Evolutionary conservation across 2,113 vertebrate species (phyloP), one percentile per base, ranked within the genome.

Genomic region (Pogona vitticeps): DNA sequence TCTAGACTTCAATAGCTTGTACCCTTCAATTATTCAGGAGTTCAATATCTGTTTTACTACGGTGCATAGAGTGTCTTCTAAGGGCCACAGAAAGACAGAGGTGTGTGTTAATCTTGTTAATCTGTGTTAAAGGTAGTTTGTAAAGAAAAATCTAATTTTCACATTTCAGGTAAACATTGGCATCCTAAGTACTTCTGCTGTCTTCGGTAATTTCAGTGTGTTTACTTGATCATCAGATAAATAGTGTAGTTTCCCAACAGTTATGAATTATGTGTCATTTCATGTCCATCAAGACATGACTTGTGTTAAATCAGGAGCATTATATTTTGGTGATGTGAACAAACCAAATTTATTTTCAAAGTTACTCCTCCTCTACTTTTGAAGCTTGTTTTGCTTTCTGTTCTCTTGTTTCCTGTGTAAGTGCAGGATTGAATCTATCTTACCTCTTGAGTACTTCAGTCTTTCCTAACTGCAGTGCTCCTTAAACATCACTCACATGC

Each of bases 21-120:
- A 99, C 94, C 99, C 98, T 79, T 99, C 99, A 0, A 99, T 99
- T 96, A 99, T 99, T 93, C 99, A 99, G 87, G 99, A 99, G 96
- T 99, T 99, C 94, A 99, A 99, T 95, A 99, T 99, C 95, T 99
- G 99, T 94, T 99, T 99, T 95, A 99, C 99, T 89, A 99, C 98
- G 1, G 98, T 99, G 42, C 97, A 98, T 77, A 95, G 99, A 80
- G 93, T 97, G 80, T 97, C 97, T 38, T 90, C 96, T 52, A 95
- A 95, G 89, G 56, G 92, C 12, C 92, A 93, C 76, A 94, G 93
- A 52, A 94, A 56, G 76, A 80, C 93, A 88, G 94, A 95, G 93
- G 95, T 95, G 68, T 89, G 93, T 85, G 4, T 65, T 85, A 85
- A 82, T 31, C 68, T 38, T 70, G 61, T 31, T 18, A 83, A 18